These are phyloP conservation scores for Amblyraja radiata DNA, from an alignment of 2,797 vertebrate genomes.

Conservation along the genomic window DNA sequence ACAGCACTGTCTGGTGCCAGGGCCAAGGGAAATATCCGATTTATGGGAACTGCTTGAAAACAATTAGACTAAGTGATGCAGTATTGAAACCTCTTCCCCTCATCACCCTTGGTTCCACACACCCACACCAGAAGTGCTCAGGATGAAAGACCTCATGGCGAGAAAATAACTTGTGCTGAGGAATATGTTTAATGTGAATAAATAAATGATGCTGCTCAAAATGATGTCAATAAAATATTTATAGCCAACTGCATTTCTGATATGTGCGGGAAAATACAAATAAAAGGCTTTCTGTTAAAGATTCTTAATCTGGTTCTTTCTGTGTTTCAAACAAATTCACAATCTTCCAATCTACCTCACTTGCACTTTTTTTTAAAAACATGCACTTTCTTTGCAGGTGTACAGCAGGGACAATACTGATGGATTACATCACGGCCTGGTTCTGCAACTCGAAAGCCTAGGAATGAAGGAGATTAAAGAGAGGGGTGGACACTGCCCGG, in stretches of 20 bases:
- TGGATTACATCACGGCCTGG: too few relatives aligned
- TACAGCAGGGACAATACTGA: too few relatives aligned
- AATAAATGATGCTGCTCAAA: slow-evolving; percentile 13
- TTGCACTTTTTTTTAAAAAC: too few relatives aligned
- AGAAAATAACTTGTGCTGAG: background rate
- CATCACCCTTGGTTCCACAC: background rate
- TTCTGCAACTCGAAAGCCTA: too few relatives aligned
- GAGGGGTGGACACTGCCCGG: too few relatives aligned
- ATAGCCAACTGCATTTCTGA: background rate
- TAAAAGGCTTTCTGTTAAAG: background rate
- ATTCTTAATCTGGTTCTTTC: background rate
- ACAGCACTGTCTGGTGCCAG: background rate
- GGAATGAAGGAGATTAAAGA: too few relatives aligned
- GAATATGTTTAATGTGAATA: background rate
- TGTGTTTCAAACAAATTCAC: background rate
- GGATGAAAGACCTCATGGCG: background rate
- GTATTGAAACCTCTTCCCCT: background rate
- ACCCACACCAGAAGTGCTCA: background rate
- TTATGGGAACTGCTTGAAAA: background rate
- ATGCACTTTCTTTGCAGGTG: too few relatives aligned
- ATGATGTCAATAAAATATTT: slow-evolving; percentile 1
- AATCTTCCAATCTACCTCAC: too few relatives aligned
- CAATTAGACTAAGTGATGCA: background rate
- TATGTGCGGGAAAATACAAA: background rate
- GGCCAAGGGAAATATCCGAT: background rate